These are phyloP conservation scores for Alviniconcha marisindica DNA, from an alignment of 1,140 invertebrate species.

Conservation along the genomic window DNA sequence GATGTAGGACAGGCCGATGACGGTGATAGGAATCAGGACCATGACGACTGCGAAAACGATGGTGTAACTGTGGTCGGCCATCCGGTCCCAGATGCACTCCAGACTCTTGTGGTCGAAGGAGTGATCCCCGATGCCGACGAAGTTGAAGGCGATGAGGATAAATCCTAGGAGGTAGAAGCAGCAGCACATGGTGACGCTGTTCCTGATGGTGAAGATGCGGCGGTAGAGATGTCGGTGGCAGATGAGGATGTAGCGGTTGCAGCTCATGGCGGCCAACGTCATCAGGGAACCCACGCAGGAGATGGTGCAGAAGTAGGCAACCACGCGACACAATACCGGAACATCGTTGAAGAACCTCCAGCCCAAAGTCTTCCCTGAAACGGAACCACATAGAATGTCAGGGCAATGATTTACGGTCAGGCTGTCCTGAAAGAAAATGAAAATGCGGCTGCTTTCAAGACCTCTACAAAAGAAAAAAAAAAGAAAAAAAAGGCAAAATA, in stretches of 20 bases:
- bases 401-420: too few species aligned
- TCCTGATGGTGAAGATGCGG: slow-evolving; percentile 48
- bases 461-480: too few species aligned
- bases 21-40: slow-evolving; percentile 48
- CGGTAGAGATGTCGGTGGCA: slow-evolving; percentile 47
- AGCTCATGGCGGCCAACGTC: slow-evolving; percentile 55
- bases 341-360: slow-evolving; percentile 52
- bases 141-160: slow-evolving; percentile 48
- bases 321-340: slow-evolving; percentile 51
- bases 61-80: slow-evolving; percentile 55
- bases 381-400: neutral
- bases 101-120: slow-evolving; percentile 55
- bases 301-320: slow-evolving; percentile 56
- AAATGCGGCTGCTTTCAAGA: too few species aligned
- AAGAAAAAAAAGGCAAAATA: too few species aligned
- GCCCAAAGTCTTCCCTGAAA: slow-evolving; percentile 45
- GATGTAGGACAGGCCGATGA: slow-evolving; percentile 52
- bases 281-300: slow-evolving; percentile 58
- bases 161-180: slow-evolving; percentile 45
- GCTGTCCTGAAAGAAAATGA: too few species aligned
- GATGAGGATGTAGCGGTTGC: slow-evolving; percentile 62
- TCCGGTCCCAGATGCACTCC: slow-evolving; percentile 57
- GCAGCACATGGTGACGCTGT: slow-evolving; percentile 45
- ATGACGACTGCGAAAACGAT: slow-evolving; percentile 51
- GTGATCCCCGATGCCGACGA: slow-evolving; percentile 51